Base-by-base conservation (phyloP, 1,140 invertebrate species). In the Diorhabda elongata region DNA sequence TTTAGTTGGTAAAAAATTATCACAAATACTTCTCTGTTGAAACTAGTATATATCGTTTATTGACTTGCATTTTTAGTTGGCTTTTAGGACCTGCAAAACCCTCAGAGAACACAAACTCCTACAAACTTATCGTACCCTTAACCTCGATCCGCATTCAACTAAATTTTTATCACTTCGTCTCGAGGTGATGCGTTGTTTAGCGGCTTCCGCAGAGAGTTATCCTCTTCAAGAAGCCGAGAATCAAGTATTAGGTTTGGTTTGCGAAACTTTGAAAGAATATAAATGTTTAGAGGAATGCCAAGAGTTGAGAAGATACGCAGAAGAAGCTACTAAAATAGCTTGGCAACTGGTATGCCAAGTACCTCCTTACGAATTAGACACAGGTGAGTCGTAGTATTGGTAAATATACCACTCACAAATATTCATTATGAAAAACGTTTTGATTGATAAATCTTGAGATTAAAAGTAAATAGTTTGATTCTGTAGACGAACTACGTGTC, bases 1-100 rank as follows among this genome's bases (percentile, higher is more conserved):
- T 26, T 26, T 26, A 26, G 26, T 26, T 26, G 26, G 26, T 26
- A 26, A 26, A 26, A 26, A 26, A 26, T 26, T 26, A 26, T 26
- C 26, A 26, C 26, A 26, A 26, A 26, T 26, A 26, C 26, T 26
- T 26, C 26, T 26, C 26, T 26, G 26, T 26, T 26, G 26, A 26
- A 26, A 26, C 26, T 26, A 26, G 26, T 26, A 26, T 26, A 26
- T 26, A 26, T 26, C 26, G 26, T 26, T 26, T 26, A 26, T 26
- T 26, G 1, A 26, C 26, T 1, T 26, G 26, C 26, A 26, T 0
- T 76, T 81, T 9, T 75, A 89, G 87, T 81, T 89, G 70, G 87
- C 87, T 61, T 89, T 88, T 78, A 84, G 87, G 69, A 85, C 87
- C 52, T 87, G 85, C 69, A 87, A 87, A 76, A 85, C 83, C 69